Conservation (phyloP, 1,140 invertebrate species). For the Ruditapes philippinarum region DNA sequence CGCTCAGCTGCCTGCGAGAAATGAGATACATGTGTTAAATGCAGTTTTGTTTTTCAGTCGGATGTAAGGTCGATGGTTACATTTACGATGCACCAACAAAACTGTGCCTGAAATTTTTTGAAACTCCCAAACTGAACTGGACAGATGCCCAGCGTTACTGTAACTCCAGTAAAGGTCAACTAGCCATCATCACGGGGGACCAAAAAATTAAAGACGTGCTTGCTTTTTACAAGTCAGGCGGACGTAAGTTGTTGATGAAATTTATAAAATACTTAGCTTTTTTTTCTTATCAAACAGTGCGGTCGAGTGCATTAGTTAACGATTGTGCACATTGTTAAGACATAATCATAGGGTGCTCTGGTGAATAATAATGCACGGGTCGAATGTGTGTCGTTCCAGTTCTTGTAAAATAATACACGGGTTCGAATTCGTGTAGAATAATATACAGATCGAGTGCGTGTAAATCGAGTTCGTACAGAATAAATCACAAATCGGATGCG, state of each 20-base stretch:
- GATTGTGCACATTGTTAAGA: not conserved
- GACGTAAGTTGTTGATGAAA: not conserved
- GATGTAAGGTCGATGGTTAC: slow-evolving; percentile 11
- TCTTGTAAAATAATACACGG: too few relatives aligned
- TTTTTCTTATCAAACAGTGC: not conserved
- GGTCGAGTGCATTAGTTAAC: not conserved
- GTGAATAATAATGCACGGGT: not conserved
- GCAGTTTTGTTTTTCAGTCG: slow-evolving; percentile 9
- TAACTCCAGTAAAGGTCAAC: slow-evolving; percentile 1
- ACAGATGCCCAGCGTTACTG: not conserved
- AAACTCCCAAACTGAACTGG: not conserved
- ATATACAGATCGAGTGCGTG: too few relatives aligned
- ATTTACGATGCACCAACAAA: not conserved
- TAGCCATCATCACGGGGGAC: not conserved
- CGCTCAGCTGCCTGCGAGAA: too few relatives aligned
- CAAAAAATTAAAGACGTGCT: slow-evolving; percentile 31
- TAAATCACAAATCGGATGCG: too few relatives aligned
- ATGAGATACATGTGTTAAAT: too few relatives aligned
- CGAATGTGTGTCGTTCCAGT: not conserved
- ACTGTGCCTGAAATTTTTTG: not conserved
- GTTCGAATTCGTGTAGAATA: too few relatives aligned
- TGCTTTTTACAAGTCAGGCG: not conserved
- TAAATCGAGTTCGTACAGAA: too few relatives aligned
- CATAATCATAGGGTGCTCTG: not conserved
- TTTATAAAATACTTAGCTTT: not conserved